phyloP scores from a whole-genome alignment of 2,888 invertebrate species.

The Eledona agricola region DNA sequence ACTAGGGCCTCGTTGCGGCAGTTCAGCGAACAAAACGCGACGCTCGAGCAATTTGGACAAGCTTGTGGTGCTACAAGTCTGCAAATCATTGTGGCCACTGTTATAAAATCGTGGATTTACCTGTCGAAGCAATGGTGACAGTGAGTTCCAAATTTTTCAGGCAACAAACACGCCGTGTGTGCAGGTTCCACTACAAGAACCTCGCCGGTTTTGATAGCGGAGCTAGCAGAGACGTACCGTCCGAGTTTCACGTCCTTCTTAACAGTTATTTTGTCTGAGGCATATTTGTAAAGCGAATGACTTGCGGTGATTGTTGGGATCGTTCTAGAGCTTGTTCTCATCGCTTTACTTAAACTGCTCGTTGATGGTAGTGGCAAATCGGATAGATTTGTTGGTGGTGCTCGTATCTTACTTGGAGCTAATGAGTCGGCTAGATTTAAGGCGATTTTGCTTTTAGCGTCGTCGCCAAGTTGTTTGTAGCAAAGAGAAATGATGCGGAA shows the following conservation, averaged over 20 bases:
- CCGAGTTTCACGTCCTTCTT: conserved; percentile 71
- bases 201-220: conserved; percentile 73
- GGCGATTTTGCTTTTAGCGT: conserved; percentile 71
- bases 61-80: conserved; percentile 74
- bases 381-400: background rate
- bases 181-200: conserved; percentile 76
- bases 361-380: background rate
- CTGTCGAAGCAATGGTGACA: conserved; percentile 83
- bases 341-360: background rate
- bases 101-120: conserved; percentile 58
- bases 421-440: conserved; percentile 71
- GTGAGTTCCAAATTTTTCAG: conserved; percentile 79
- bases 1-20: conserved; percentile 73
- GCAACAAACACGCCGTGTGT: conserved; percentile 76
- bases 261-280: conserved; percentile 70
- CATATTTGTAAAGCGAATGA: conserved; percentile 62
- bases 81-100: conserved; percentile 34
- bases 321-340: conserved; percentile 4
- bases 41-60: conserved; percentile 77
- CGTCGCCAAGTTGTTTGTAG: conserved; percentile 70
- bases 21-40: conserved; percentile 76
- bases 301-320: conserved; percentile 30
- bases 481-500: conserved; percentile 77
- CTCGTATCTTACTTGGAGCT: too few relatives aligned
- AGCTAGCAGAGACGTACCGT: conserved; percentile 73